Evolutionary conservation across 2,113 vertebrate genomes (phyloP).

Genomic region (Nycticebus coucang): DNA sequence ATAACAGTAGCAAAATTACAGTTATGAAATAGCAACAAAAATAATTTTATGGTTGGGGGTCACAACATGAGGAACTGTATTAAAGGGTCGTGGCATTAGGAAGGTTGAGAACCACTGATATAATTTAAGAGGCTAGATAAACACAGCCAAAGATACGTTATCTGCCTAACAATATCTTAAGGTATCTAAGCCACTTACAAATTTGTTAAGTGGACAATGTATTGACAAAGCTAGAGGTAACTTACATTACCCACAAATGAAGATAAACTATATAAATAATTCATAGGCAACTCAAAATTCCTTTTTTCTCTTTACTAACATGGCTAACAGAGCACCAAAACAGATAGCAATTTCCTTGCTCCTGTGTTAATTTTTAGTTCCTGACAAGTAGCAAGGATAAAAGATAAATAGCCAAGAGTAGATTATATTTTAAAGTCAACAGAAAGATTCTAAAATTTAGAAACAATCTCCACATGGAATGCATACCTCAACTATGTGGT

Average conservation of each 20-base stretch:
- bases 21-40: too few species aligned
- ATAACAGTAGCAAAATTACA: too few species aligned
- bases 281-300: conserved; percentile 40
- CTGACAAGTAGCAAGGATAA: conserved; percentile 44
- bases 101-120: too few species aligned
- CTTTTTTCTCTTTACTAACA: conserved; percentile 57
- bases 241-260: conserved; percentile 49
- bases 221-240: background rate
- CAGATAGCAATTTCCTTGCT: background rate
- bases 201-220: conserved; percentile 12
- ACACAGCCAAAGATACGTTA: background rate
- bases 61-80: too few species aligned
- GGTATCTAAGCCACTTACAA: background rate
- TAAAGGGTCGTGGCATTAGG: too few species aligned
- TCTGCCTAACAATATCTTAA: background rate
- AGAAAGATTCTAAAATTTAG: conserved; percentile 25
- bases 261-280: conserved; percentile 32
- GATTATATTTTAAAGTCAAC: background rate
- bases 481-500: conserved; percentile 98
- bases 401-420: background rate
- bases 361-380: conserved; percentile 54
- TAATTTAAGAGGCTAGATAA: background rate
- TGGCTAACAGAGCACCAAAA: conserved; percentile 48
- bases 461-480: conserved; percentile 34
- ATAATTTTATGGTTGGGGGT: too few species aligned